Evolutionary conservation across 2,888 invertebrate species (phyloP).

Genomic region (Petrolisthes cinctipes): DNA sequence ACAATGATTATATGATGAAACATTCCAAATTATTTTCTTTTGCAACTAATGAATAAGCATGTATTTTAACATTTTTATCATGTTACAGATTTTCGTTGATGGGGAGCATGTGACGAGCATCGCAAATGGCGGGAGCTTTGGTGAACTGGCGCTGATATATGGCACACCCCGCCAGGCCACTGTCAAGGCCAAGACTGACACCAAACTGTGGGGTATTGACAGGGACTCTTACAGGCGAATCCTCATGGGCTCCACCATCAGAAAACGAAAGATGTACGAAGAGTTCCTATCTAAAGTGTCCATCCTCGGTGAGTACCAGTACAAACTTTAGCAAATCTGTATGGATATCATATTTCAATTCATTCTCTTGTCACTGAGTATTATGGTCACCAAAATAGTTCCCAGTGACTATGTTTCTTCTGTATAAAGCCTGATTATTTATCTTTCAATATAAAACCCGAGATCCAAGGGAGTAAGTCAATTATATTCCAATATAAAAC

Average conservation of each 20-base stretch:
- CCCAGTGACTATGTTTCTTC: no score
- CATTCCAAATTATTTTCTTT: neutral
- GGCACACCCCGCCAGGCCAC: conserved; percentile 99
- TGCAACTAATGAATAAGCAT: neutral
- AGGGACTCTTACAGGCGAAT: conserved; percentile 96
- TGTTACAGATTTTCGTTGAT: conserved; percentile 83
- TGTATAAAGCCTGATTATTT: no score
- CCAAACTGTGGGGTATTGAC: conserved; percentile 98
- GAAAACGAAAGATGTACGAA: conserved; percentile 99
- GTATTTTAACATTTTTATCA: neutral
- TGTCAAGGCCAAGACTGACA: conserved; percentile 93
- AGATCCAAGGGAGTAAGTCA: no score
- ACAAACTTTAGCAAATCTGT: no score
- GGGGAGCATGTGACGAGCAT: conserved; percentile 92
- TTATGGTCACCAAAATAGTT: no score
- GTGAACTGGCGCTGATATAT: conserved; percentile 97
- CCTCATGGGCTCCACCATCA: conserved; percentile 95
- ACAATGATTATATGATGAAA: neutral
- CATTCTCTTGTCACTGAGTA: no score
- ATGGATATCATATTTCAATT: no score
- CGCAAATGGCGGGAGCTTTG: conserved; percentile 97
- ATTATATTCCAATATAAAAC: no score
- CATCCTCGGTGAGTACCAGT: conserved; percentile 80
- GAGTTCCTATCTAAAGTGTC: conserved; percentile 97
- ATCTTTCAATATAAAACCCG: no score